Evolutionary conservation across 2,888 invertebrate genomes (phyloP).

Genomic region (Cancer borealis): DNA sequence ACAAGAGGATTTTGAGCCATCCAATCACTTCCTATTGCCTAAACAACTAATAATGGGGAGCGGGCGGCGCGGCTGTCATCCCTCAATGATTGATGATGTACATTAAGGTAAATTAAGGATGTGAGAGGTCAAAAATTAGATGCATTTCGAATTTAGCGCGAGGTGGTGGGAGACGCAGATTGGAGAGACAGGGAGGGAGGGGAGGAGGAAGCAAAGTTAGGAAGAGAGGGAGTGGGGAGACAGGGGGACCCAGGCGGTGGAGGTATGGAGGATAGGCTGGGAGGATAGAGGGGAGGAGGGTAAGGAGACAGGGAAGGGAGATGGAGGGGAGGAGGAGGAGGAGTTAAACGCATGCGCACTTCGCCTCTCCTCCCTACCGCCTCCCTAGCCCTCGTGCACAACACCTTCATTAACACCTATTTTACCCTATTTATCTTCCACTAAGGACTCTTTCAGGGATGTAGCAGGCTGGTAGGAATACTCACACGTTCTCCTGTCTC

Average conservation of each 20-base stretch:
- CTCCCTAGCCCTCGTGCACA: conserved; percentile 24
- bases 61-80: conserved; percentile 18
- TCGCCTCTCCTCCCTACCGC: background rate
- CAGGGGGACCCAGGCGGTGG: background rate
- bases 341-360: background rate
- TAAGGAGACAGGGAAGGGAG: background rate
- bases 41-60: background rate
- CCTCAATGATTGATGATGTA: background rate
- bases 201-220: background rate
- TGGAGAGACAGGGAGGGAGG: conserved; percentile 23
- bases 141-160: conserved; percentile 16
- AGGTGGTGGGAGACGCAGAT: conserved; percentile 18
- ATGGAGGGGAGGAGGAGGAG: background rate
- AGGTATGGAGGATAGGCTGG: conserved; percentile 31
- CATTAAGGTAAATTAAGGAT: no score
- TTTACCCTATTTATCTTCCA: background rate
- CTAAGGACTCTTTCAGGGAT: background rate
- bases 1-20: background rate
- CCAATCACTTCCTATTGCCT: background rate
- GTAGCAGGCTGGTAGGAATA: background rate
- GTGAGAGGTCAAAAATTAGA: background rate
- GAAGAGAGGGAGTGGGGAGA: background rate
- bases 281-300: background rate
- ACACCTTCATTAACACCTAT: conserved; percentile 36
- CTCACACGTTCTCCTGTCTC: conserved; percentile 6